Base-by-base conservation (phyloP, 2,888 invertebrate species). In the Eupithecia subfuscata region DNA sequence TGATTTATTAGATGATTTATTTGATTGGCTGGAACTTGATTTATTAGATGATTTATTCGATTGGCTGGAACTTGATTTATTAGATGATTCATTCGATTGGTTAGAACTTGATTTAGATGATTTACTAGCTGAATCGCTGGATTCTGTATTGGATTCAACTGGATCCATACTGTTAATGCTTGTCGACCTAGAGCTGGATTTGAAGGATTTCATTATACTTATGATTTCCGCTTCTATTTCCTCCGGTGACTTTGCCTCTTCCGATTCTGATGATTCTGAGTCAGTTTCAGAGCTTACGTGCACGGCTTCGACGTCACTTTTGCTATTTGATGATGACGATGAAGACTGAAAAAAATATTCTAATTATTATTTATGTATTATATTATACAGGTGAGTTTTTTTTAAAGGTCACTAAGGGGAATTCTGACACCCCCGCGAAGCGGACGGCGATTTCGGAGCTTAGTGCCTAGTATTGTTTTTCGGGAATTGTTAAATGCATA, bases 121-220 rank as follows among this genome's bases (percentile, higher is more conserved):
- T 37, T 40, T 9, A 18, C 11, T 56, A n/a, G 25, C 25, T 60
- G 60, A 60, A 60, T 60, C 60, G 25, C 60, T 60, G 60, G 60
- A 60, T 25, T 60, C 60, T 6, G 60, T 60, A 60, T 25, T 25
- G 25, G 14, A 60, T 60, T 60, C 60, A 12, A 12, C 0, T 60
- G 60, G 22, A 60, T 60, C 60, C 60, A 60, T 56, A 22, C 56
- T 56, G 22, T 56, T 56, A 12, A 56, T 60, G 25, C 60, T 60
- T 14, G 60, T 60, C 5, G 60, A 60, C 60, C 14, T 12, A 25
- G 60, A 25, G 60, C 60, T 60, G 5, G 25, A 14, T 60, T 25
- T 25, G 25, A 60, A 6, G 25, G 25, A 60, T 25, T 60, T 25
- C 22, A 60, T 60, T 25, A 60, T 14, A 60, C 25, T 25, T 25